phyloP scores from a whole-genome alignment of 2,888 invertebrate species.

The Alcis repandata region DNA sequence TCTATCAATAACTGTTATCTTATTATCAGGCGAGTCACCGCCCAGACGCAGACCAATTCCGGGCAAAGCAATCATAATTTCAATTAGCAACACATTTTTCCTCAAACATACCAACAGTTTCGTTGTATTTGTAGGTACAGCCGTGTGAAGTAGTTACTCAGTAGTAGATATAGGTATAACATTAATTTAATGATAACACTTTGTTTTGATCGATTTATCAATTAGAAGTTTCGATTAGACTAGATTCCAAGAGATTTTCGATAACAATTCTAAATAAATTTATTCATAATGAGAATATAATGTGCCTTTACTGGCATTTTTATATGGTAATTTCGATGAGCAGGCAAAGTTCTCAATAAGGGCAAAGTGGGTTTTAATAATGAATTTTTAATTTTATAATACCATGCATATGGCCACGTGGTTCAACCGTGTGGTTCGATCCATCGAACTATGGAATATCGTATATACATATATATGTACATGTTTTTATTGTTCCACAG shows the following conservation, averaged over 20 bases:
- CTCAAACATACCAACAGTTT: constrained; percentile 7
- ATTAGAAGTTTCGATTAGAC: constrained; percentile 38
- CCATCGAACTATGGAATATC: too few relatives aligned
- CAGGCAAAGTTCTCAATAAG: constrained; percentile 20
- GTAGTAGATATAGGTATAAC: background rate
- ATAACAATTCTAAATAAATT: constrained; percentile 25
- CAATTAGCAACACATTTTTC: constrained; percentile 20
- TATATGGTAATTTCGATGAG: constrained; percentile 12
- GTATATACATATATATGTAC: too few relatives aligned
- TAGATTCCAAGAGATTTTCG: constrained; percentile 40
- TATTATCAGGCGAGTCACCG: too few relatives aligned
- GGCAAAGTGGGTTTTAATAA: too few relatives aligned
- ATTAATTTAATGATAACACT: constrained; percentile 23
- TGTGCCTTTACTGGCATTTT: constrained; percentile 10
- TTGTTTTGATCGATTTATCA: constrained; percentile 32
- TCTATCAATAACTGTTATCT: too few relatives aligned
- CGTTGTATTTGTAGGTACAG: constrained; percentile 20
- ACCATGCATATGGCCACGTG: too few relatives aligned
- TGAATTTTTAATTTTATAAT: constrained; percentile 1
- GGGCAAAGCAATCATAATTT: background rate
- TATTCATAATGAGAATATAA: constrained; percentile 11
- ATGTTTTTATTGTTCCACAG: too few relatives aligned
- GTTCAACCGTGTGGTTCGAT: too few relatives aligned
- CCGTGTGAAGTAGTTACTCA: constrained; percentile 12
- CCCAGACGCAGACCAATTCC: background rate